These are phyloP conservation scores for Galerucella calmariensis DNA, from an alignment of 2,888 invertebrate genomes.

Conservation along the genomic window DNA sequence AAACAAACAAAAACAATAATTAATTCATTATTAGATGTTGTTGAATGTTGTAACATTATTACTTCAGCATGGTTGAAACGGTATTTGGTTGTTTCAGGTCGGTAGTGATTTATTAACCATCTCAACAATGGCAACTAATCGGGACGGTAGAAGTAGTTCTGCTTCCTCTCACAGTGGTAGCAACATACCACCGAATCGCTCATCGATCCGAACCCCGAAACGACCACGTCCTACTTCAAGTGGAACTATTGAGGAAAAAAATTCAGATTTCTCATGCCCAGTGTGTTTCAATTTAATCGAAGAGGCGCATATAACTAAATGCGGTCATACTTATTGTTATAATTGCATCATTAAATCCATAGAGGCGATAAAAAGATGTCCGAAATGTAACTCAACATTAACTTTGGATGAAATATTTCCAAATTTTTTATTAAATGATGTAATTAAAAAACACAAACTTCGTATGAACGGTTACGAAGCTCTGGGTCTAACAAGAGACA, in stretches of 20 bases:
- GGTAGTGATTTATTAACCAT: constrained; percentile 52
- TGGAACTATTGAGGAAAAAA: constrained; percentile 74
- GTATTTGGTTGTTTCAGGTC: constrained; percentile 69
- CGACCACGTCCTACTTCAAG: constrained; percentile 67
- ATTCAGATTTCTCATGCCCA: constrained; percentile 77
- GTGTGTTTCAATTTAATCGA: constrained; percentile 90
- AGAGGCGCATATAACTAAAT: constrained; percentile 90
- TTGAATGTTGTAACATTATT: neutral
- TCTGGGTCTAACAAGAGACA: constrained; percentile 61
- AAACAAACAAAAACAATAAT: too few relatives aligned
- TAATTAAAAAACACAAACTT: constrained; percentile 78
- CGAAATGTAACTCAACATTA: constrained; percentile 82
- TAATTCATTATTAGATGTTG: neutral
- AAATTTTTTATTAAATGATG: constrained; percentile 85
- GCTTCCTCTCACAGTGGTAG: constrained; percentile 64
- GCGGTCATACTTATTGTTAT: constrained; percentile 93
- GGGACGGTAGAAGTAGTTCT: constrained; percentile 65
- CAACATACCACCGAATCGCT: constrained; percentile 61
- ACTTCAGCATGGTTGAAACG: constrained; percentile 13
- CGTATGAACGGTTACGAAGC: constrained; percentile 66
- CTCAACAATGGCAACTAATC: constrained; percentile 59
- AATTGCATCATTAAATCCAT: constrained; percentile 80
- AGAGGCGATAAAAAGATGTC: constrained; percentile 77
- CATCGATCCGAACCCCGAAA: constrained; percentile 66
- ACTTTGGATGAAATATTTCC: constrained; percentile 82